Conservation (phyloP, 37 sponge, comb jelly and placozoan species). For the Bolinopsis microptera region DNA sequence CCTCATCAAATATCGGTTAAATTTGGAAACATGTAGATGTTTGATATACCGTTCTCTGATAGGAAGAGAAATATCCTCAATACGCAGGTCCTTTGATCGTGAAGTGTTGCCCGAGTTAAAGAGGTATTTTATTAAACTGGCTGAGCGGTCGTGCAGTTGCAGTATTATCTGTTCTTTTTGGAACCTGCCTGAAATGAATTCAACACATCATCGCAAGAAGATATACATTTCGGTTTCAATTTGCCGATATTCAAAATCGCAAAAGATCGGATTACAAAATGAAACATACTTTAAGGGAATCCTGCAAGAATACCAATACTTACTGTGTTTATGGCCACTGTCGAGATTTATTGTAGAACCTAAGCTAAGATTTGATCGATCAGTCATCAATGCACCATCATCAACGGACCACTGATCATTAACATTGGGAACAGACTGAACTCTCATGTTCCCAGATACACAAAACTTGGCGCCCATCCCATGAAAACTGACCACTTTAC, state of each 20-base stretch:
- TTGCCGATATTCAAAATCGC: too few relatives aligned
- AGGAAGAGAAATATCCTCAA: constrained; percentile 46
- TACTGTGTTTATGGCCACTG: constrained; percentile 34
- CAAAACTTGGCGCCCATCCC: background rate
- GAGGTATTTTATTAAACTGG: constrained; percentile 6
- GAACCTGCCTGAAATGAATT: constrained; percentile 23
- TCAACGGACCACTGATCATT: background rate
- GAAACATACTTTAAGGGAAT: too few relatives aligned
- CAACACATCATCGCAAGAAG: background rate
- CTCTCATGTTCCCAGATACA: background rate
- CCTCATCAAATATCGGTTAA: too few relatives aligned
- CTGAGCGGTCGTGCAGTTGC: constrained; percentile 52
- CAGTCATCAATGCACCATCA: background rate
- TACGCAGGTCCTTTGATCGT: background rate
- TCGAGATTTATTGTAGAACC: constrained; percentile 50
- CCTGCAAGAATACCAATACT: background rate
- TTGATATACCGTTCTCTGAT: constrained; percentile 7
- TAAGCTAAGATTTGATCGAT: background rate
- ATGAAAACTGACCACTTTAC: constrained; percentile 26
- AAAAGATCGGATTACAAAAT: too few relatives aligned
- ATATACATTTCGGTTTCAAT: too few relatives aligned
- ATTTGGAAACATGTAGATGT: too few relatives aligned
- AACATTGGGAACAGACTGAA: background rate
- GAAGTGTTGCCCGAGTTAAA: background rate
- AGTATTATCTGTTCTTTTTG: constrained; percentile 42